These are phyloP conservation scores for Pelodytes ibericus DNA, from an alignment of 2,797 vertebrate genomes.

Conservation along the genomic window DNA sequence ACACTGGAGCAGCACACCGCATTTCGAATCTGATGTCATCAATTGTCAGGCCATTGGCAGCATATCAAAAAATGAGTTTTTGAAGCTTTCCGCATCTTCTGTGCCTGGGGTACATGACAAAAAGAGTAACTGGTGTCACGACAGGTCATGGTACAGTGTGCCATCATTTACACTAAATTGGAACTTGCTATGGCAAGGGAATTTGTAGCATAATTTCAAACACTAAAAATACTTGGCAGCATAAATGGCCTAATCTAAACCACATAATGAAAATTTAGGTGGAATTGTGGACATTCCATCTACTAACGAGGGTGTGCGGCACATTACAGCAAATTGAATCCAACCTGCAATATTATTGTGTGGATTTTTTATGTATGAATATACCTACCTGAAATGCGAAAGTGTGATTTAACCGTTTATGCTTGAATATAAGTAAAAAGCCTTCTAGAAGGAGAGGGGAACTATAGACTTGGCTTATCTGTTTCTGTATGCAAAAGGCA, in stretches of 20 bases:
- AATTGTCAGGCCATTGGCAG: background rate
- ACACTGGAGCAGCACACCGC: background rate
- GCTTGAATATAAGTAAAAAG: too few relatives aligned
- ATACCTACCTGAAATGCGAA: too few relatives aligned
- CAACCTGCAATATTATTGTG: background rate
- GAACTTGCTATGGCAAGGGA: background rate
- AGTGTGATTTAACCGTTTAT: too few relatives aligned
- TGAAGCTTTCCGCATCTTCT: background rate
- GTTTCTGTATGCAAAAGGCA: too few relatives aligned
- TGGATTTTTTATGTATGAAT: too few relatives aligned
- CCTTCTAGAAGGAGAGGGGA: too few relatives aligned
- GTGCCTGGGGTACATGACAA: background rate
- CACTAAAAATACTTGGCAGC: background rate
- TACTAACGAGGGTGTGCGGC: background rate
- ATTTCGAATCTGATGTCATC: background rate
- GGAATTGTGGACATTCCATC: background rate
- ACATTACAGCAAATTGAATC: background rate
- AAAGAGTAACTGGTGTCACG: constrained; percentile 5
- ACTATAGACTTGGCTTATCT: too few relatives aligned
- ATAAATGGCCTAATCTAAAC: background rate
- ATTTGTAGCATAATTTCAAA: background rate
- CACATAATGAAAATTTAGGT: background rate
- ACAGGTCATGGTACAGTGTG: constrained; percentile 4
- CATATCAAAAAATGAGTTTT: background rate
- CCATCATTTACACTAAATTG: constrained; percentile 2